These are phyloP conservation scores for Synergus japonicus DNA, from an alignment of 2,888 invertebrate species.

Conservation along the genomic window DNA sequence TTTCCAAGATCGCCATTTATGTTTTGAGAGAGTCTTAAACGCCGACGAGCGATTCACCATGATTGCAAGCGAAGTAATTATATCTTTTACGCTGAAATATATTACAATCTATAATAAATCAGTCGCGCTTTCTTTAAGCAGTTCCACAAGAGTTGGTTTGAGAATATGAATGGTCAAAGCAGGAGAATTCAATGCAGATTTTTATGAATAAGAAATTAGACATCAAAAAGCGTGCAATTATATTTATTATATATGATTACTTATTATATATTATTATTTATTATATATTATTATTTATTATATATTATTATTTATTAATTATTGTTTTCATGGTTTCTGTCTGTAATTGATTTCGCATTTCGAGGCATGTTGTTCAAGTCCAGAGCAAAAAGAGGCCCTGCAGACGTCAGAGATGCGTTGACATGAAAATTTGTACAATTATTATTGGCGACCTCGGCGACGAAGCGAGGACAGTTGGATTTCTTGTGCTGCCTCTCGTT, in stretches of 20 bases:
- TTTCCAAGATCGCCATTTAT: constrained; percentile 1
- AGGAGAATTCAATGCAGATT: constrained; percentile 11
- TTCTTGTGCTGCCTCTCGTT: constrained; percentile 28
- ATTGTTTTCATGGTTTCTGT: not conserved
- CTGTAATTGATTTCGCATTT: not conserved
- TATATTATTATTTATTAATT: not conserved
- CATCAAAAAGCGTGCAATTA: not conserved
- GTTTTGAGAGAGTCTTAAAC: constrained; percentile 29
- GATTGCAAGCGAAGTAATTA: constrained; percentile 11
- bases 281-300: too few relatives aligned
- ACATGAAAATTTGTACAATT: constrained; percentile 37
- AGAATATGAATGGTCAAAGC: not conserved
- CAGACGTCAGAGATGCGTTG: not conserved
- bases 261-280: too few relatives aligned
- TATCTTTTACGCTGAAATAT: constrained; percentile 10
- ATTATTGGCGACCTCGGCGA: constrained; percentile 30
- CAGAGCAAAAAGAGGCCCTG: not conserved
- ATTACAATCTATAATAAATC: constrained; percentile 14
- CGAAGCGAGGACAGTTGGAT: constrained; percentile 10
- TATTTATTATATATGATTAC: not conserved
- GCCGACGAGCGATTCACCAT: not conserved
- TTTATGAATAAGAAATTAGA: not conserved
- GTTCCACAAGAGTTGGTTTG: constrained; percentile 11
- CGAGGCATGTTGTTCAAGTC: not conserved
- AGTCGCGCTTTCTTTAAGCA: not conserved